These are phyloP conservation scores for Xiphophorus birchmanni DNA, from an alignment of 2,797 vertebrate species.

Conservation along the genomic window DNA sequence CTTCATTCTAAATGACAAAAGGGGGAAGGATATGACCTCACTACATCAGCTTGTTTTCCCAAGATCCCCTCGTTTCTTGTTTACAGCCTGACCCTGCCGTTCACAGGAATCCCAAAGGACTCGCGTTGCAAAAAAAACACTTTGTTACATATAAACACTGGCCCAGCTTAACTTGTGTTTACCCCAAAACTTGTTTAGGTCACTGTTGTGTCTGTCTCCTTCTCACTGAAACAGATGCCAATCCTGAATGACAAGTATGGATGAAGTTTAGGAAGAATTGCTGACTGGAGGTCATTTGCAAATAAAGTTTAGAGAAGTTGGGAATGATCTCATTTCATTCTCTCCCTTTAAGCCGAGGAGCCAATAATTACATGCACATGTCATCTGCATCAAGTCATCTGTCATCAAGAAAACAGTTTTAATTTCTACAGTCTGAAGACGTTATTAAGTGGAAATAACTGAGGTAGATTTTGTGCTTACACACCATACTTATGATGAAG, in stretches of 20 bases:
- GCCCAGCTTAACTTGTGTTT: constrained; percentile 64
- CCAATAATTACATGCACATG: not conserved
- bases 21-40: constrained; percentile 18
- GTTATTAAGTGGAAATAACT: not conserved
- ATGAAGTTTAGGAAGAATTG: not conserved
- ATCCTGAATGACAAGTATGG: constrained; percentile 21
- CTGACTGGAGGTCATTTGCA: constrained; percentile 20
- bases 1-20: constrained; percentile 13
- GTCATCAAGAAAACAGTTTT: not conserved
- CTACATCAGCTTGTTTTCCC: constrained; percentile 40
- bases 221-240: constrained; percentile 32
- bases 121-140: constrained; percentile 34
- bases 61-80: constrained; percentile 44
- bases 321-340: constrained; percentile 1
- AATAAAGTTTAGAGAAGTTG: constrained; percentile 9
- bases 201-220: constrained; percentile 28
- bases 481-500: not conserved
- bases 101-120: constrained; percentile 60
- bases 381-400: no score
- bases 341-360: not conserved
- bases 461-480: not conserved
- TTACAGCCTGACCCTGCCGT: constrained; percentile 31
- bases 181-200: constrained; percentile 62
- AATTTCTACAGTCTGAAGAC: not conserved
- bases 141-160: constrained; percentile 60